These are phyloP conservation scores for Enoplosus armatus DNA, from an alignment of 2,797 vertebrate species.

Conservation along the genomic window DNA sequence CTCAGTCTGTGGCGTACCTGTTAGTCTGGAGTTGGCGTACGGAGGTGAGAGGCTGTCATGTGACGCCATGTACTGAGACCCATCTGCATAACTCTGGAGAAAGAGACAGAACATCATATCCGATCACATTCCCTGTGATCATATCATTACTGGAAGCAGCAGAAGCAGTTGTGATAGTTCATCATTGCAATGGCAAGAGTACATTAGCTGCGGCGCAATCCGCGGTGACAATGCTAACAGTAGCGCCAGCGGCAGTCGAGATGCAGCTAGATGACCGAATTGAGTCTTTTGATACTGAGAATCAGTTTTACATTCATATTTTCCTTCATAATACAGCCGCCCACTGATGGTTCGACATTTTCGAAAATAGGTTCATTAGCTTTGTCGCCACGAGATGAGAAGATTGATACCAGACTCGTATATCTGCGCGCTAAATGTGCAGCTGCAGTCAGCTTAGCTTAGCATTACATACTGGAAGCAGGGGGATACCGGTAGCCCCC, in stretches of 20 bases:
- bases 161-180: background rate
- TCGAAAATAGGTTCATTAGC: background rate
- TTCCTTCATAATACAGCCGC: background rate
- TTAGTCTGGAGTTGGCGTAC: slow-evolving; percentile 93
- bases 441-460: background rate
- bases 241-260: background rate
- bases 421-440: too few species aligned
- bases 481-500: background rate
- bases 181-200: background rate
- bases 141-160: background rate
- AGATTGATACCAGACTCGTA: too few species aligned
- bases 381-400: background rate
- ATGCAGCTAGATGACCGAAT: too few species aligned
- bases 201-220: background rate
- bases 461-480: background rate
- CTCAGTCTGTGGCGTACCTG: slow-evolving; percentile 83
- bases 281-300: background rate
- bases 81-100: slow-evolving; percentile 92
- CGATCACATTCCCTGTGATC: too few species aligned
- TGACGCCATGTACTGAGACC: slow-evolving; percentile 92
- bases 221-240: too few species aligned
- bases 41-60: slow-evolving; percentile 96
- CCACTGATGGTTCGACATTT: background rate
- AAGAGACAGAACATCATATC: too few species aligned
- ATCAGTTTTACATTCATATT: background rate